A percentile compares a stretch with the other conserved stretches of the same genome.
phyloP scores from a whole-genome alignment of 1,140 invertebrate species.

The Scaptodrosophila lebanonensis region DNA sequence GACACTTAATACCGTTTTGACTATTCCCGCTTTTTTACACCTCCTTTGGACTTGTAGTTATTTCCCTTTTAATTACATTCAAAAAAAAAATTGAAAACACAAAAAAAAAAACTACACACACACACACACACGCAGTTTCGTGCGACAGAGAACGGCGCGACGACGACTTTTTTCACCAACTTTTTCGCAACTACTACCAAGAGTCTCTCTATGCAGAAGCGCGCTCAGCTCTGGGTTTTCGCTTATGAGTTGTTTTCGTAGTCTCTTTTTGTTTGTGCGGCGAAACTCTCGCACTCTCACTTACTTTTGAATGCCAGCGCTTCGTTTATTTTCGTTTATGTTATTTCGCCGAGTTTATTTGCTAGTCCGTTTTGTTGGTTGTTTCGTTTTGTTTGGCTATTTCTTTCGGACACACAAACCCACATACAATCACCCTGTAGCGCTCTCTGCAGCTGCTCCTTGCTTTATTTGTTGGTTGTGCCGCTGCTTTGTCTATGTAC shows the following conservation, averaged over 20 bases:
- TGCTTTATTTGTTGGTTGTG: too few relatives aligned
- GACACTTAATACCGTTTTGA: too few relatives aligned
- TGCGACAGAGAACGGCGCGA: conserved; percentile 4
- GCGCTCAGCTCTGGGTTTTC: too few relatives aligned
- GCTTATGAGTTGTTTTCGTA: too few relatives aligned
- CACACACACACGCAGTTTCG: conserved; percentile 5
- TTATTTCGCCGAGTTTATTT: conserved; percentile 25
- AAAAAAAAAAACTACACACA: conserved; percentile 19
- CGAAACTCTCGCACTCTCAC: background rate
- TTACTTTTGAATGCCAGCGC: conserved; percentile 24
- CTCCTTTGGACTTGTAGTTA: too few relatives aligned
- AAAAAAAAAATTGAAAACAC: conserved; percentile 27
- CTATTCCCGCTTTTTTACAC: too few relatives aligned
- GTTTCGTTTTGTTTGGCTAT: conserved; percentile 4
- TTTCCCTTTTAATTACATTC: too few relatives aligned
- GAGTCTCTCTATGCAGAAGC: too few relatives aligned
- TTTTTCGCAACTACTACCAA: conserved; percentile 12
- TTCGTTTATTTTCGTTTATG: conserved; percentile 10
- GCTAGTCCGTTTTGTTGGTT: conserved; percentile 5
- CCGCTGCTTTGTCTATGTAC: too few relatives aligned
- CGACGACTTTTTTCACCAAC: background rate
- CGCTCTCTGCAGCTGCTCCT: too few relatives aligned
- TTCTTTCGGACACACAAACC: background rate
- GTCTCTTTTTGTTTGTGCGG: too few relatives aligned
- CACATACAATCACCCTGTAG: background rate